Conservation (phyloP, 2,113 vertebrate genomes). For the Diglossa brunneiventris region DNA sequence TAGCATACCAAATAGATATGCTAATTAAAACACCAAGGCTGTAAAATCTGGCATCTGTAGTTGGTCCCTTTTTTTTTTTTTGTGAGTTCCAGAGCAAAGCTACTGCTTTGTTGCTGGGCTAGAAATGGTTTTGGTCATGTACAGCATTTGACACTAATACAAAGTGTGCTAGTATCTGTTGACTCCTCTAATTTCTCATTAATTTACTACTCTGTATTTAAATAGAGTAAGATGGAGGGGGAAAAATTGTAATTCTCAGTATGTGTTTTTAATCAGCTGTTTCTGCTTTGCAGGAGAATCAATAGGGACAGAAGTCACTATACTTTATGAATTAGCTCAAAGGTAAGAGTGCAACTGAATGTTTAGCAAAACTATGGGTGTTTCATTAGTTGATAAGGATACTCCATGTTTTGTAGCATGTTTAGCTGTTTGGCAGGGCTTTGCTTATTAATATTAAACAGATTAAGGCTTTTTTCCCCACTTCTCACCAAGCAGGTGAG, state of each 20-base stretch:
- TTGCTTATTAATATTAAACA: neutral
- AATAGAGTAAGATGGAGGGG: neutral
- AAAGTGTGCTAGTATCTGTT: neutral
- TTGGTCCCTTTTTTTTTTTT: neutral
- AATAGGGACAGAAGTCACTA: constrained; percentile 66
- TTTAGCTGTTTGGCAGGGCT: neutral
- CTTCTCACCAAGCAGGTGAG: neutral
- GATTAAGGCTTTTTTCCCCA: neutral
- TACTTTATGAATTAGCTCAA: constrained; percentile 71
- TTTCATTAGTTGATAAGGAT: neutral
- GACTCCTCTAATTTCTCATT: constrained; percentile 4
- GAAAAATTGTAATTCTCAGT: neutral
- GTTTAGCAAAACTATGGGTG: neutral
- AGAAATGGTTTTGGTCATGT: neutral
- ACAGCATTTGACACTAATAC: neutral
- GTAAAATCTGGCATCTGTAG: constrained; percentile 8
- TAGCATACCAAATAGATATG: neutral
- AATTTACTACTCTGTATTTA: neutral
- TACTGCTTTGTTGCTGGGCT: neutral
- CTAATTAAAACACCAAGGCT: neutral
- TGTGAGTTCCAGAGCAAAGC: neutral
- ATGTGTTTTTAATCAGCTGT: neutral
- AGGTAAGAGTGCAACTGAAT: constrained; percentile 71
- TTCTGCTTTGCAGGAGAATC: constrained; percentile 76
- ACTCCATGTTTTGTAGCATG: neutral